Evolutionary conservation across 2,113 vertebrate species (phyloP).

Genomic region (Zosterops lateralis): DNA sequence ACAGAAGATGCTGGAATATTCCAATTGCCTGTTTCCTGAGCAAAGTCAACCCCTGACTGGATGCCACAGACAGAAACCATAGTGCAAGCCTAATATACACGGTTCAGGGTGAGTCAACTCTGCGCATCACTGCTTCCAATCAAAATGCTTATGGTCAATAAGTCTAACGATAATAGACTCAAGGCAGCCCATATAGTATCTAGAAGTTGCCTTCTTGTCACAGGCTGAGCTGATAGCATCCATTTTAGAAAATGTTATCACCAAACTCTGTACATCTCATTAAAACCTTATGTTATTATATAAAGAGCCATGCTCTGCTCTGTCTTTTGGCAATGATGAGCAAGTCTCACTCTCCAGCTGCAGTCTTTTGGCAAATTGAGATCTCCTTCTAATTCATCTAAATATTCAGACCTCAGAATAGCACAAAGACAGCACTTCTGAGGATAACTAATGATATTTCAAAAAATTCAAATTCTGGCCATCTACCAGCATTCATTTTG

Average conservation of each 20-base stretch:
- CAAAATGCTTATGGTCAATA: background rate
- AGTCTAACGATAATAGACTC: background rate
- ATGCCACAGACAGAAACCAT: background rate
- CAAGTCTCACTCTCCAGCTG: background rate
- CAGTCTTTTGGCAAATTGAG: conserved; percentile 34
- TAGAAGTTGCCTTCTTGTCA: background rate
- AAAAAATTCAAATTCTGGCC: conserved; percentile 49
- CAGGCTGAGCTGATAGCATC: background rate
- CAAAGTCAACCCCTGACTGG: background rate
- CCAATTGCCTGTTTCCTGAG: background rate
- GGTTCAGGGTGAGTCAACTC: background rate
- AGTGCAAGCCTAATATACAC: background rate
- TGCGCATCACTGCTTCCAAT: background rate
- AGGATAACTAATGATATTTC: conserved; percentile 49
- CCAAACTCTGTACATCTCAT: background rate
- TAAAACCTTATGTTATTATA: background rate
- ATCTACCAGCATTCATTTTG: conserved; percentile 24
- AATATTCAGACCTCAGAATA: conserved; percentile 36
- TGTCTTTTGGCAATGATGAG: background rate
- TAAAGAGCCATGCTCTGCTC: background rate
- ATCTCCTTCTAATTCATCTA: conserved; percentile 25
- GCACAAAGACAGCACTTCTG: conserved; percentile 21
- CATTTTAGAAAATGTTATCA: background rate
- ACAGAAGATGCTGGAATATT: background rate
- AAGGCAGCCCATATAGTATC: background rate